Evolutionary conservation across 1,140 invertebrate genomes (phyloP).

Genomic region (Macrocentrus cingulum): DNA sequence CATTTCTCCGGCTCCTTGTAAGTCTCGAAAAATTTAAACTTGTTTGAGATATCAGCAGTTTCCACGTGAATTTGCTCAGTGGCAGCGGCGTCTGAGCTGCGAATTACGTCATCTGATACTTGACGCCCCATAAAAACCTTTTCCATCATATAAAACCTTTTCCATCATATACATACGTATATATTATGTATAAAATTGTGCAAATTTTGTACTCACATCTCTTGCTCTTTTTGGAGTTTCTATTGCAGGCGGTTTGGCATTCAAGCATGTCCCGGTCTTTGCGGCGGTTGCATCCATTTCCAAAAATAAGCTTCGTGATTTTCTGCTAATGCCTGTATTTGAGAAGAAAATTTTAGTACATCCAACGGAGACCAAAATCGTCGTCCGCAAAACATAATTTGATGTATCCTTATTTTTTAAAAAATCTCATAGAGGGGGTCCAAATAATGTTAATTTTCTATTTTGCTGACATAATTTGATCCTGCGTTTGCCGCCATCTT

Average conservation of each 20-base stretch:
- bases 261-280: conserved; percentile 50
- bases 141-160: too few relatives aligned
- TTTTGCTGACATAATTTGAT: too few relatives aligned
- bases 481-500: too few relatives aligned
- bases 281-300: conserved; percentile 75
- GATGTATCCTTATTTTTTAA: too few relatives aligned
- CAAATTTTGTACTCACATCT: conserved; percentile 63
- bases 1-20: conserved; percentile 74
- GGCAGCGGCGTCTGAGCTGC: conserved; percentile 68
- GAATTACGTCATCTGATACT: conserved; percentile 72
- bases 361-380: too few relatives aligned
- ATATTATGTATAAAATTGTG: too few relatives aligned
- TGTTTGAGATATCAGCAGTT: conserved; percentile 78
- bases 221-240: conserved; percentile 60
- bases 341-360: conserved; percentile 32
- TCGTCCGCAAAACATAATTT: too few relatives aligned
- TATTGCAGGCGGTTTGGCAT: conserved; percentile 52
- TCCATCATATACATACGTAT: not conserved
- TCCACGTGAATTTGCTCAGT: conserved; percentile 76
- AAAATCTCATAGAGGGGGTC: too few relatives aligned
- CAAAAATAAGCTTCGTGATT: conserved; percentile 81
- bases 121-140: conserved; percentile 61
- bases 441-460: too few relatives aligned
- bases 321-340: conserved; percentile 82
- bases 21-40: conserved; percentile 90